phyloP scores from a whole-genome alignment of 1,140 invertebrate genomes.

The Orussus abietinus region DNA sequence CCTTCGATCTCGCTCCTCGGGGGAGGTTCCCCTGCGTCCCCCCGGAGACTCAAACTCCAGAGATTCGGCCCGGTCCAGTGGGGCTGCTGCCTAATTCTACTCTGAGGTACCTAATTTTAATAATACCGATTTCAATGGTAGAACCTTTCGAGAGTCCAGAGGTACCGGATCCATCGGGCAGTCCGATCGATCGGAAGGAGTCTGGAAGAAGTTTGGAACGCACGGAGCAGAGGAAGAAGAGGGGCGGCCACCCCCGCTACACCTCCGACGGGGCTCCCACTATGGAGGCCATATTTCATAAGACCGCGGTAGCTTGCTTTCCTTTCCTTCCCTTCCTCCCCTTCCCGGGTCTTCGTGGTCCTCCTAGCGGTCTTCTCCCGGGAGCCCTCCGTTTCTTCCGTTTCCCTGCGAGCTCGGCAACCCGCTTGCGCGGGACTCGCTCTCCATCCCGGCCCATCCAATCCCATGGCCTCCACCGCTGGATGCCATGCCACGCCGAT shows the following conservation, averaged over 20 bases:
- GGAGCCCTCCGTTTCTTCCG: constrained; percentile 15
- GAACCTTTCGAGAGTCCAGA: too few relatives aligned
- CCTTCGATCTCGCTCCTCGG: background rate
- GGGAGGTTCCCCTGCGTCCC: too few relatives aligned
- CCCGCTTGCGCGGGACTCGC: constrained; percentile 47
- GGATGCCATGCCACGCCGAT: constrained; percentile 45
- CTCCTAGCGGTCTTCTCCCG: background rate
- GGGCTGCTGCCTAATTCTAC: too few relatives aligned
- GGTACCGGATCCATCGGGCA: too few relatives aligned
- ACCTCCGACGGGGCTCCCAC: constrained; percentile 25
- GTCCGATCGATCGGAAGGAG: too few relatives aligned
- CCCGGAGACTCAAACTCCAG: too few relatives aligned
- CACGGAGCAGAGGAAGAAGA: too few relatives aligned
- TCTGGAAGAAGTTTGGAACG: too few relatives aligned
- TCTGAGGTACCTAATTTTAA: too few relatives aligned
- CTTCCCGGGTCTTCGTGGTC: constrained; percentile 6
- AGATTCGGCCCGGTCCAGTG: too few relatives aligned
- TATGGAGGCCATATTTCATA: constrained; percentile 53
- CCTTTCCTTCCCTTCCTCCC: constrained; percentile 32
- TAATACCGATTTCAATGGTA: too few relatives aligned
- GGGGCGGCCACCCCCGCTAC: too few relatives aligned
- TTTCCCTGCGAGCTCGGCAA: constrained; percentile 36
- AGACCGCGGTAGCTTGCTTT: constrained; percentile 34
- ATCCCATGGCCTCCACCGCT: constrained; percentile 36
- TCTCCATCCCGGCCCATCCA: constrained; percentile 49